These are phyloP conservation scores for Tauraco erythrolophus DNA, from an alignment of 2,113 vertebrate genomes.

Conservation along the genomic window DNA sequence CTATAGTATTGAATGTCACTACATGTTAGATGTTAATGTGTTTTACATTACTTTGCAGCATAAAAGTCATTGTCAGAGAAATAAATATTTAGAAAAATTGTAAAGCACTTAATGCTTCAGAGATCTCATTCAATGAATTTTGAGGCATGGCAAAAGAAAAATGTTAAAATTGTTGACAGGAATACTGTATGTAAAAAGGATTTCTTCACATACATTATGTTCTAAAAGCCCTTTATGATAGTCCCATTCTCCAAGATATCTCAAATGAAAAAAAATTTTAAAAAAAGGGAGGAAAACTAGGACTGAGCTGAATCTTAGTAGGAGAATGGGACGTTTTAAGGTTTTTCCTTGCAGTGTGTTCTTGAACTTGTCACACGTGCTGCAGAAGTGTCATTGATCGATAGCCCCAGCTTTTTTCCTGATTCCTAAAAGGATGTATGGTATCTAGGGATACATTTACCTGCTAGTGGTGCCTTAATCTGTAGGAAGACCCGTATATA, in stretches of 20 bases:
- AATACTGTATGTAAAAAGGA: not conserved
- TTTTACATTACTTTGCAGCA: not conserved
- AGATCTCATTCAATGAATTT: not conserved
- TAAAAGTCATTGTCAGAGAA: not conserved
- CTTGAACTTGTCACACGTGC: not conserved
- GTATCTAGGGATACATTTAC: not conserved
- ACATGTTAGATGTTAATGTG: too few relatives aligned
- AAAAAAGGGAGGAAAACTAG: not conserved
- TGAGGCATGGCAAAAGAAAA: not conserved
- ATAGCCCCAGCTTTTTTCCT: not conserved
- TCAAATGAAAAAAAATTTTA: not conserved
- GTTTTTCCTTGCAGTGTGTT: not conserved
- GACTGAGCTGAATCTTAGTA: not conserved
- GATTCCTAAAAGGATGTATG: not conserved
- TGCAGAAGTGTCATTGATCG: not conserved
- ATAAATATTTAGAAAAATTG: not conserved
- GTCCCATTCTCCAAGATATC: accelerated
- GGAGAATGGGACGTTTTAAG: not conserved
- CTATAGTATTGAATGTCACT: not conserved
- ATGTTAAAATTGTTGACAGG: not conserved
- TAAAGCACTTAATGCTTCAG: not conserved
- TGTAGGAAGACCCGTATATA: not conserved
- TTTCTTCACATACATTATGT: not conserved
- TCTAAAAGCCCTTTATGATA: not conserved
- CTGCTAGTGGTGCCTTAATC: not conserved